Percentiles rank a stretch among this genome's conserved stretches.
These are phyloP conservation scores for Enteromius paludinosus DNA, from an alignment of 2,797 vertebrate species.

Conservation along the genomic window DNA sequence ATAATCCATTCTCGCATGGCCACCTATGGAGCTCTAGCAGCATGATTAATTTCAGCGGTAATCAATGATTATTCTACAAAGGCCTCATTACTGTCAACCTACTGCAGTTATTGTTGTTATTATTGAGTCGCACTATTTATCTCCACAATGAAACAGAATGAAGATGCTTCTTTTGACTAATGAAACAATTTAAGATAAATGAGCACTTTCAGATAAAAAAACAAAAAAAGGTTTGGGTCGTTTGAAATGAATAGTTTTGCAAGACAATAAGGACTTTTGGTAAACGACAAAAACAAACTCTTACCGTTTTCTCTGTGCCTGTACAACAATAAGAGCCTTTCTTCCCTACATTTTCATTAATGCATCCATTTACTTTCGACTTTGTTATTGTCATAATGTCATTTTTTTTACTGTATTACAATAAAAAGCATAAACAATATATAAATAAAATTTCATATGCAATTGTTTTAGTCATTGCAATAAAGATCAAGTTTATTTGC, in stretches of 20 bases:
- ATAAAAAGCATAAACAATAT: neutral
- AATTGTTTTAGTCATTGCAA: neutral
- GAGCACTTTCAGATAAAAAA: neutral
- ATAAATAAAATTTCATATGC: neutral
- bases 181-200: constrained; percentile 34
- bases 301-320: neutral
- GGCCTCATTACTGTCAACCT: constrained; percentile 64
- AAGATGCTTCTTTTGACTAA: constrained; percentile 41
- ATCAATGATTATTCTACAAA: constrained; percentile 58
- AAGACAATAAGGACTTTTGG: neutral
- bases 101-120: constrained; percentile 65
- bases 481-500: neutral
- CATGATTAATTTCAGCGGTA: constrained; percentile 44
- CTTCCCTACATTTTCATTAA: neutral
- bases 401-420: neutral
- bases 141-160: constrained; percentile 42
- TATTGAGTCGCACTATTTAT: constrained; percentile 43
- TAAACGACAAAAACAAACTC: neutral
- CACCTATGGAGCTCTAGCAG: constrained; percentile 26
- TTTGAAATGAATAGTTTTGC: neutral
- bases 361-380: neutral
- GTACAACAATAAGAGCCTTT: neutral
- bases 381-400: neutral
- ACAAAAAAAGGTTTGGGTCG: neutral
- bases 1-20: neutral